phyloP scores from a whole-genome alignment of 2,888 invertebrate genomes.

The Amblyjoppa fuscipennis region DNA sequence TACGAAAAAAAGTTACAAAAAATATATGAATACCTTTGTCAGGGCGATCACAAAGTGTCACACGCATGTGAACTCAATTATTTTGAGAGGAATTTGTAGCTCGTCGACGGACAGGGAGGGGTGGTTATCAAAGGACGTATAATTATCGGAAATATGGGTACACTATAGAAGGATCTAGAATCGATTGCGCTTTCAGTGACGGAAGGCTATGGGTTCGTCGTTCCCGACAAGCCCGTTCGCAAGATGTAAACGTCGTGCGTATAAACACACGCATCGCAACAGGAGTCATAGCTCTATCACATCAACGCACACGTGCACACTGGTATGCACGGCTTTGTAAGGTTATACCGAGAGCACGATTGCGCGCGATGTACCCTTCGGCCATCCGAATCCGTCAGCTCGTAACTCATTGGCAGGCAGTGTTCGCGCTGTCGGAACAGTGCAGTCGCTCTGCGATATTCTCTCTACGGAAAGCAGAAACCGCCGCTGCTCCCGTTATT shows the following conservation, averaged over 20 bases:
- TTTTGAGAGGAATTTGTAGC: conserved; percentile 27
- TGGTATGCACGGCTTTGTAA: conserved; percentile 74
- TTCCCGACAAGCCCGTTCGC: conserved; percentile 40
- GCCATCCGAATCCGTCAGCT: conserved; percentile 66
- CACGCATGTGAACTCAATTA: not conserved
- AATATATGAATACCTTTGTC: not conserved
- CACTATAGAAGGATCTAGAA: conserved; percentile 15
- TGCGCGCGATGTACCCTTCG: conserved; percentile 75
- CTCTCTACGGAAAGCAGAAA: conserved; percentile 55
- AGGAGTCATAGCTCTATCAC: conserved; percentile 31
- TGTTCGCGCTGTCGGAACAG: conserved; percentile 64
- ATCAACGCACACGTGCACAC: conserved; percentile 7
- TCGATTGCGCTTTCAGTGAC: conserved; percentile 27
- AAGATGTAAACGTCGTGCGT: conserved; percentile 50
- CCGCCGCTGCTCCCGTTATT: conserved; percentile 58
- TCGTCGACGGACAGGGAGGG: conserved; percentile 37
- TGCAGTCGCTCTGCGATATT: conserved; percentile 63
- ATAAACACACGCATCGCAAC: conserved; percentile 9
- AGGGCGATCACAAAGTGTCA: not conserved
- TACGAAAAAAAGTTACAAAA: not conserved
- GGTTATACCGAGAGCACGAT: conserved; percentile 76
- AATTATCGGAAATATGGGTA: conserved; percentile 42
- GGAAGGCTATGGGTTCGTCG: conserved; percentile 33
- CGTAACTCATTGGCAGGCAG: conserved; percentile 80
- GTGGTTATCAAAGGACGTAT: conserved; percentile 55